Base-by-base conservation (phyloP, 2,888 invertebrate species). In the Hanleya hanleyi region DNA sequence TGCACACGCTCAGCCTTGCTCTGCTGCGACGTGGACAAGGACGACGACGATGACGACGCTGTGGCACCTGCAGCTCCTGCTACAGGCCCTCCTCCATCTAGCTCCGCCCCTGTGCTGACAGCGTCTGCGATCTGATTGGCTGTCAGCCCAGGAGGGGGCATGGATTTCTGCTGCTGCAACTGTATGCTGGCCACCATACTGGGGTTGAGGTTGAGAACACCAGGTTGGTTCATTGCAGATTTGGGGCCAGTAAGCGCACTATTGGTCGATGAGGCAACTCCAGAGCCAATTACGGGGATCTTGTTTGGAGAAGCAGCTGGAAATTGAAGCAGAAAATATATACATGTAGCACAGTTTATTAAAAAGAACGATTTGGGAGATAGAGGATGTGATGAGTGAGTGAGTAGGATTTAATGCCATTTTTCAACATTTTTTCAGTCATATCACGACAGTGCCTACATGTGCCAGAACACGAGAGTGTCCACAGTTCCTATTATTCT, bases 1-100 rank as follows among this genome's bases (percentile, higher is more conserved):
- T 49, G 74, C 65, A n/a, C 67, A 65, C 41, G 69, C 73, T 38
- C 67, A 71, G 22, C 74, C 70, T 33, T 74, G 41, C 9, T 41
- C 18, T 72, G 38, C 47, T 51, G 37, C 65, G 61, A 35, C 51
- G 36, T n/a, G 62, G 73, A 67, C 67, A 69, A 22, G 71, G 73
- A 36, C 9, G 29, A 49, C 4, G 32, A 32, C 5, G 29, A 26
- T 9, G 38, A 22, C 32, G 37, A 38, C 32, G 32, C 38, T 29
- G 32, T 32, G 32, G 66, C 26, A 18, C 9, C 29, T n/a, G 29
- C 32, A 38, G n/a, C 29, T 37, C 41, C 29, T 38, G 37, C 41
- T 26, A 38, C 22, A 32, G 41, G 18, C 9, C 22, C 47, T 7
- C 38, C 26, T 41, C 41, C 38, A 47, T 47, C 7, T 47, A 7